phyloP scores from a whole-genome alignment of 2,113 vertebrate genomes.

The Larimichthys crocea region DNA sequence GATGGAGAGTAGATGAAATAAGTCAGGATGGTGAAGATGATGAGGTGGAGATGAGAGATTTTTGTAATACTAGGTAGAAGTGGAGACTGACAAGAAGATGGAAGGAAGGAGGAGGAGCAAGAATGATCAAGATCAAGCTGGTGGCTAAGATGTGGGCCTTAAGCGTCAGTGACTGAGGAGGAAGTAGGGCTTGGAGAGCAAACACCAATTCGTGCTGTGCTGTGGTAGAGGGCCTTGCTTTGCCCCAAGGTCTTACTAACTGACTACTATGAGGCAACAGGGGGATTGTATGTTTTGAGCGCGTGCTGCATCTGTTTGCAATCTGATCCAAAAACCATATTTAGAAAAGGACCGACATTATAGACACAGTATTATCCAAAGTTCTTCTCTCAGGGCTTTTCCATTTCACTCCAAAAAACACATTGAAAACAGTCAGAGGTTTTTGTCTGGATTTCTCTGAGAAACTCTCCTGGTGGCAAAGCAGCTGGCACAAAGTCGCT shows the following conservation, averaged over 20 bases:
- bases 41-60: constrained; percentile 57
- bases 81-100: constrained; percentile 46
- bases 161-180: constrained; percentile 63
- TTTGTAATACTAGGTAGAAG: constrained; percentile 29
- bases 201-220: constrained; percentile 64
- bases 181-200: constrained; percentile 65
- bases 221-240: constrained; percentile 51
- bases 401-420: constrained; percentile 21
- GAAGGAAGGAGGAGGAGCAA: constrained; percentile 45
- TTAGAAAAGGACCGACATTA: neutral
- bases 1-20: constrained; percentile 57
- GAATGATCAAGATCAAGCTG: constrained; percentile 60
- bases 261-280: constrained; percentile 23
- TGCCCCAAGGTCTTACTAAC: constrained; percentile 36
- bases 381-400: neutral
- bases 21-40: constrained; percentile 54
- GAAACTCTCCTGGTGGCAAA: constrained; percentile 32
- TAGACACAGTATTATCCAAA: neutral
- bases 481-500: constrained; percentile 27
- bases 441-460: constrained; percentile 36
- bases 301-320: constrained; percentile 5
- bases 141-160: constrained; percentile 54
- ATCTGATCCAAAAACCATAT: constrained; percentile 23
- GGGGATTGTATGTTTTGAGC: constrained; percentile 4
- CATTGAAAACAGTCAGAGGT: neutral